A percentile compares a stretch with the other conserved stretches of the same genome.
phyloP scores from a whole-genome alignment of 2,113 vertebrate genomes.

The Naja naja region DNA sequence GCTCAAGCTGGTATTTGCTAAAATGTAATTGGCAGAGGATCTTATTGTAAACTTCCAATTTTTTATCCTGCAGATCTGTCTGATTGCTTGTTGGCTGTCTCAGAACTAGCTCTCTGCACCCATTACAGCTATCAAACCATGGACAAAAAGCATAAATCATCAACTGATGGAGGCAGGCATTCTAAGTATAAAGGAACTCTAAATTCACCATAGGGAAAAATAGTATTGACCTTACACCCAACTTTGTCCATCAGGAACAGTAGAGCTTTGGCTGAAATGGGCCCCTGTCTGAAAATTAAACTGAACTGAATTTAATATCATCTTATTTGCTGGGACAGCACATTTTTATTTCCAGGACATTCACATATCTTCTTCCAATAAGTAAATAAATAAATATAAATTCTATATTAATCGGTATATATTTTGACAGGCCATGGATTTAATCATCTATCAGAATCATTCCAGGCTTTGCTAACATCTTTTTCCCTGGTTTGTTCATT shows the following conservation, averaged over 20 bases:
- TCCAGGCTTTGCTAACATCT: background rate
- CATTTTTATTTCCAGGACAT: background rate
- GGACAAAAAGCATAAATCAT: background rate
- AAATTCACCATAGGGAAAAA: background rate
- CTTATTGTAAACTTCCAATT: background rate
- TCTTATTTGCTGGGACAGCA: background rate
- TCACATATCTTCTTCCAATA: background rate
- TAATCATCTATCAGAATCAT: background rate
- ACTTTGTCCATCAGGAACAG: background rate
- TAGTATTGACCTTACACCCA: background rate
- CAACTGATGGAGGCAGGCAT: background rate
- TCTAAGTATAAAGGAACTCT: background rate
- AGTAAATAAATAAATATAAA: background rate
- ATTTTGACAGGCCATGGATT: background rate
- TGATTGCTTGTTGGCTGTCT: background rate
- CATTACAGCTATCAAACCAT: background rate
- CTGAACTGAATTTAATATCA: background rate
- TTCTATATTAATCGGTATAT: background rate
- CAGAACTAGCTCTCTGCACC: background rate
- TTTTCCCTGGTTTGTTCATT: background rate
- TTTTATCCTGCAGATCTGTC: background rate
- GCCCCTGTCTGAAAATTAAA: background rate
- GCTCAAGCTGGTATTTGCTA: background rate
- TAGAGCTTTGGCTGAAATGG: background rate
- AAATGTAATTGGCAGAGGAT: background rate